Conservation (phyloP, 2,888 invertebrate species). For the Polyommatus icarus region DNA sequence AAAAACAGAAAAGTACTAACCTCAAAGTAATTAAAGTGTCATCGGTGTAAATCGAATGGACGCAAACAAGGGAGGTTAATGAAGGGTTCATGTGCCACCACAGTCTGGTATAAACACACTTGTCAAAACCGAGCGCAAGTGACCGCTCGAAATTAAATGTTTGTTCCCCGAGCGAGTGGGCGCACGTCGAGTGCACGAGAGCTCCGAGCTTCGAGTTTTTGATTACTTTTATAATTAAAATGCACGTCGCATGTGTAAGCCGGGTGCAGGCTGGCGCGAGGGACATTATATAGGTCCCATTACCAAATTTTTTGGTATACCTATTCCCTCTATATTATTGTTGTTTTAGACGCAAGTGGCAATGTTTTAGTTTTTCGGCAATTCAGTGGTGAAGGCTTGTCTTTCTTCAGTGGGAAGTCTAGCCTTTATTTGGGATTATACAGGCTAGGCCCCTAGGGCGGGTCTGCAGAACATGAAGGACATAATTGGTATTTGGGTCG, state of each 20-base stretch:
- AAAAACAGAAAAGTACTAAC: neutral
- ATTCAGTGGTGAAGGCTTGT: too few relatives aligned
- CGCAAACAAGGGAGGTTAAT: neutral
- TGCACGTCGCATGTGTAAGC: slow-evolving; percentile 39
- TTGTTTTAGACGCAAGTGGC: neutral
- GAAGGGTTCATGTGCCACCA: neutral
- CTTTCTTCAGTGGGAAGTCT: too few relatives aligned
- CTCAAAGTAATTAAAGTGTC: slow-evolving; percentile 3
- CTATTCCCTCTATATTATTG: neutral
- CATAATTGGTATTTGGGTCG: too few relatives aligned
- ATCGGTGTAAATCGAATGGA: neutral
- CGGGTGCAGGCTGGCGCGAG: neutral
- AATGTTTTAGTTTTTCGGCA: too few relatives aligned
- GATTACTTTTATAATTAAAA: slow-evolving; percentile 50
- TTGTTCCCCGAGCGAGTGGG: slow-evolving; percentile 49
- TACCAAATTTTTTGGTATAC: too few relatives aligned
- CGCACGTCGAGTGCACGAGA: slow-evolving; percentile 42
- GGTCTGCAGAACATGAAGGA: too few relatives aligned
- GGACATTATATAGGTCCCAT: neutral
- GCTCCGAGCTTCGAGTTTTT: slow-evolving; percentile 41
- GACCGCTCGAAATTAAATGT: slow-evolving; percentile 62
- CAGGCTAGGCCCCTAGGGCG: too few relatives aligned
- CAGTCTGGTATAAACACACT: slow-evolving; percentile 44
- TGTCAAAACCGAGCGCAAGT: slow-evolving; percentile 50
- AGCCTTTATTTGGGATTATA: too few relatives aligned